phyloP scores from a whole-genome alignment of 2,113 vertebrate genomes.

The Girardinichthys multiradiatus region DNA sequence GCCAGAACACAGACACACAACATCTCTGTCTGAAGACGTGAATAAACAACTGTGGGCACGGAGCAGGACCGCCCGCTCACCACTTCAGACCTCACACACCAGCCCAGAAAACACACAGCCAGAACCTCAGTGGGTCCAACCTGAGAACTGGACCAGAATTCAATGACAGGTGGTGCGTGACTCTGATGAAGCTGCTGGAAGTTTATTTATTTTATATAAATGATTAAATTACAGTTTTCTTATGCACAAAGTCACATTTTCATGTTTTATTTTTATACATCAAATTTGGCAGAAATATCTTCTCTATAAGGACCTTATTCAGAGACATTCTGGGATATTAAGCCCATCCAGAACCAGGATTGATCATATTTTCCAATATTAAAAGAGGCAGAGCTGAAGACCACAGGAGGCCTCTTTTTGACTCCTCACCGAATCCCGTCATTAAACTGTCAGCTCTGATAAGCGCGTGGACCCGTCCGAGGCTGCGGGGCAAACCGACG shows the following conservation, averaged over 20 bases:
- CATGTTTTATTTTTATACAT: too few relatives aligned
- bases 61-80: conserved; percentile 1
- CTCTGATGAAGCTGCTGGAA: neutral
- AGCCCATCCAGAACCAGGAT: neutral
- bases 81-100: conserved; percentile 75
- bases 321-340: too few relatives aligned
- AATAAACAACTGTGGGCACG: conserved; percentile 54
- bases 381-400: conserved; percentile 12
- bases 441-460: conserved; percentile 69
- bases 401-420: neutral
- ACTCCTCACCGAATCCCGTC: conserved; percentile 13
- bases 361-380: neutral
- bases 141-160: neutral
- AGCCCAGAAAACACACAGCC: conserved; percentile 36
- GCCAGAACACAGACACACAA: conserved; percentile 49
- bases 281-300: too few relatives aligned
- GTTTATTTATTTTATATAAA: neutral
- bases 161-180: neutral
- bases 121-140: neutral
- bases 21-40: conserved; percentile 64
- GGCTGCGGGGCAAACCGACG: conserved; percentile 40
- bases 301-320: too few relatives aligned
- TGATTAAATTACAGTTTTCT: neutral
- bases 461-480: conserved; percentile 36
- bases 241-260: too few relatives aligned